phyloP scores from a whole-genome alignment of 2,888 invertebrate genomes.

The Auanema sp. region DNA sequence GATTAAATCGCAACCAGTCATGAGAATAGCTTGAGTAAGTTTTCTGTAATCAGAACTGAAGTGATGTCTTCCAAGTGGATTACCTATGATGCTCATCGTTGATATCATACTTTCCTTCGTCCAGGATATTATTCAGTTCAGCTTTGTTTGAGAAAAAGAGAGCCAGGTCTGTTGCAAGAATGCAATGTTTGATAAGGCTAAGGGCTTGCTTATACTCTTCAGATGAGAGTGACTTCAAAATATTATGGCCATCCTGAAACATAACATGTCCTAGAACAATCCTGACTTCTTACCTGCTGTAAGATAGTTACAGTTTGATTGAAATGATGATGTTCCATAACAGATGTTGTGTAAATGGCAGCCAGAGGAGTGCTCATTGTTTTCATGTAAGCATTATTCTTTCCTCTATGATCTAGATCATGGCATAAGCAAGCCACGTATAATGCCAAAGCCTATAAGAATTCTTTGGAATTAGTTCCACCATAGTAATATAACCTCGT shows the following conservation, averaged over 20 bases:
- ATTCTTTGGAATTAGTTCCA: too few relatives aligned
- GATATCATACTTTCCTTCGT: conserved; percentile 72
- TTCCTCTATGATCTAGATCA: conserved; percentile 83
- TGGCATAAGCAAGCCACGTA: conserved; percentile 82
- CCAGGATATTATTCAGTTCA: conserved; percentile 44
- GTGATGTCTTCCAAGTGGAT: not conserved
- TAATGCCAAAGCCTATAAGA: conserved; percentile 76
- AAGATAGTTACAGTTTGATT: conserved; percentile 84
- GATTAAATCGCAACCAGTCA: conserved; percentile 83
- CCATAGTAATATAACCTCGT: conserved; percentile 49
- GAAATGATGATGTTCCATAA: conserved; percentile 85
- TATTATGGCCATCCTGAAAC: conserved; percentile 78
- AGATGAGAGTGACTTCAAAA: conserved; percentile 70
- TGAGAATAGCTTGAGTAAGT: conserved; percentile 76
- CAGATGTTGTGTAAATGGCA: conserved; percentile 81
- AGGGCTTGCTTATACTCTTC: conserved; percentile 71
- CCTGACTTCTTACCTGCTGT: conserved; percentile 70
- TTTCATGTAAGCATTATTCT: conserved; percentile 80
- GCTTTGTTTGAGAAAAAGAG: conserved; percentile 76
- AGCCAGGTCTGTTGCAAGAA: conserved; percentile 82
- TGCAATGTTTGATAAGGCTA: conserved; percentile 78
- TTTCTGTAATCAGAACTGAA: conserved; percentile 66
- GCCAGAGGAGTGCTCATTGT: conserved; percentile 81
- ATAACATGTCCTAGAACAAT: not conserved
- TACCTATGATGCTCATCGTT: conserved; percentile 73